These are phyloP conservation scores for Meandrina meandrites DNA, from an alignment of 92 coral and sea anemone genomes.

Conservation along the genomic window DNA sequence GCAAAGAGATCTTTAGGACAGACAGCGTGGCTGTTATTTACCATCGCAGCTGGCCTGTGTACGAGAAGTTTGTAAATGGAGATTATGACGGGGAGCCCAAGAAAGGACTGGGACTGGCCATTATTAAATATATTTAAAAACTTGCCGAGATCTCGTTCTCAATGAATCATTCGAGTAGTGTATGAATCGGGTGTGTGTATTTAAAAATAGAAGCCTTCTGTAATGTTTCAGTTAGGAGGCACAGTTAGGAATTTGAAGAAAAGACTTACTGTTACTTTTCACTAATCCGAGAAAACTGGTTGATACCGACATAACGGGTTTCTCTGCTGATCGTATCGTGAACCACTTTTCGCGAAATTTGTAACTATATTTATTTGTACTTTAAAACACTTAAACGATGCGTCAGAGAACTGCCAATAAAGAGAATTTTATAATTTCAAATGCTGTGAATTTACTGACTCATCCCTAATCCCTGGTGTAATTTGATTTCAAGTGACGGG, in stretches of 20 bases:
- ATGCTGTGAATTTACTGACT: no score
- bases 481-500: no score
- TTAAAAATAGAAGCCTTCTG: not conserved
- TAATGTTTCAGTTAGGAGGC: not conserved
- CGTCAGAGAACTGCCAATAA: no score
- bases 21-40: constrained; percentile 66
- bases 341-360: no score
- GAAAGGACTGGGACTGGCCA: constrained; percentile 66
- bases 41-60: constrained; percentile 72
- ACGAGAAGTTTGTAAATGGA: constrained; percentile 73
- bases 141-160: not conserved
- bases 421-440: no score
- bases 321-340: no score
- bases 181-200: no score
- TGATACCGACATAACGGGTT: no score
- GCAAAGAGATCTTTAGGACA: constrained; percentile 65
- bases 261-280: not conserved
- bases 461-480: no score
- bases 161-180: no score
- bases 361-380: no score
- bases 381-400: no score
- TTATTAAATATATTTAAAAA: constrained; percentile 31
- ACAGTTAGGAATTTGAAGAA: not conserved
- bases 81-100: constrained; percentile 69
- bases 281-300: not conserved